Evolutionary conservation across 2,888 invertebrate species (phyloP).

Genomic region (Drosophila seclusa): DNA sequence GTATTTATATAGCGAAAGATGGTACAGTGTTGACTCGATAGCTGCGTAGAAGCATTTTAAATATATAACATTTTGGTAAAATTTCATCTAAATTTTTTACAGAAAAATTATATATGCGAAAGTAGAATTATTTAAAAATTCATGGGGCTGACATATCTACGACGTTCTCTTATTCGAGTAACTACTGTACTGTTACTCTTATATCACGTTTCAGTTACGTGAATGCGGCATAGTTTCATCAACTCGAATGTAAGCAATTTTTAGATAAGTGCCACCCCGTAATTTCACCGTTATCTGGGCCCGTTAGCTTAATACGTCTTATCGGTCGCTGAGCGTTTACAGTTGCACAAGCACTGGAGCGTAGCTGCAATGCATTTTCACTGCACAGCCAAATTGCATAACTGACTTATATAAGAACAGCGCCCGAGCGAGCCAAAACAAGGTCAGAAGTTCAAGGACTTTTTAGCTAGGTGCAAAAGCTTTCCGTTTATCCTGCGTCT

Average conservation of each 20-base stretch:
- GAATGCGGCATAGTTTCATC: neutral
- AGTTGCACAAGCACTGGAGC: slow-evolving; percentile 45
- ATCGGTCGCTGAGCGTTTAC: slow-evolving; percentile 31
- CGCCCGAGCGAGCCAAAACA: slow-evolving; percentile 53
- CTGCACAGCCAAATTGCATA: slow-evolving; percentile 28
- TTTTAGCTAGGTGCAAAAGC: slow-evolving; percentile 43
- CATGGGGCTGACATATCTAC: neutral
- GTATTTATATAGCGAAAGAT: neutral
- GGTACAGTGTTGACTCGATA: neutral
- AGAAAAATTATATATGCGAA: neutral
- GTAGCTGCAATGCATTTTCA: slow-evolving; percentile 21
- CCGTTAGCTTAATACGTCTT: slow-evolving; percentile 36
- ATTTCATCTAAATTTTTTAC: neutral
- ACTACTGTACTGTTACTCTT: neutral
- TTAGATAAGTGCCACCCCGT: slow-evolving; percentile 48
- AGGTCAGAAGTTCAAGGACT: slow-evolving; percentile 81
- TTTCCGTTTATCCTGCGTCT: slow-evolving; percentile 17
- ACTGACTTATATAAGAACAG: slow-evolving; percentile 58
- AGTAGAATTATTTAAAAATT: neutral
- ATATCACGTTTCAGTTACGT: slow-evolving; percentile 24
- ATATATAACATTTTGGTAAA: neutral
- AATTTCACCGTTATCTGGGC: slow-evolving; percentile 43
- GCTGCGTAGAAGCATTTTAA: neutral
- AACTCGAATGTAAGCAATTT: slow-evolving; percentile 15
- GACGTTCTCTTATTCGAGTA: neutral